These are phyloP conservation scores for Scolopax mira DNA, from an alignment of 2,113 vertebrate genomes.

Conservation along the genomic window DNA sequence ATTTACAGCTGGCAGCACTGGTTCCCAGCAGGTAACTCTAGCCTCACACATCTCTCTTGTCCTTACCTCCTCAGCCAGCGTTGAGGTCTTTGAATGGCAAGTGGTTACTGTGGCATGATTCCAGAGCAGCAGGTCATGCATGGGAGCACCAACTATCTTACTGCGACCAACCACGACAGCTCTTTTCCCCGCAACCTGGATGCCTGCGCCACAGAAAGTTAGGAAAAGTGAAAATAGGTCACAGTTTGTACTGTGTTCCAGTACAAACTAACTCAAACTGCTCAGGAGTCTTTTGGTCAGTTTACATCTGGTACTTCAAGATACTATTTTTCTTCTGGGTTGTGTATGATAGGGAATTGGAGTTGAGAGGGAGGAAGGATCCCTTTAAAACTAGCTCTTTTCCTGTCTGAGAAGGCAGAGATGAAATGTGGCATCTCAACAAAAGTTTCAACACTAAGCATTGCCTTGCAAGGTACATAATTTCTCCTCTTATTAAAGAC, in stretches of 20 bases:
- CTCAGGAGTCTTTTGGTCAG: background rate
- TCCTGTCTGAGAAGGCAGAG: background rate
- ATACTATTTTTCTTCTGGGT: background rate
- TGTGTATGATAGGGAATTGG: background rate
- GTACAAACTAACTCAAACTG: rapidly evolving
- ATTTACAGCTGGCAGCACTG: background rate
- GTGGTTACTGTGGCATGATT: slow-evolving; percentile 95
- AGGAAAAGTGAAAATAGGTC: background rate
- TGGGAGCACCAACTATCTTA: slow-evolving; percentile 96
- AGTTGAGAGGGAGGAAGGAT: background rate
- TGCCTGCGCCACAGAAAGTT: slow-evolving; percentile 70
- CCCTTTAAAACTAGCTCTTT: background rate
- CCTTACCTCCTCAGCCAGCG: slow-evolving; percentile 87
- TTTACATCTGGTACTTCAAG: background rate
- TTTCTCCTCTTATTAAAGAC: background rate
- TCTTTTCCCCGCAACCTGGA: slow-evolving; percentile 87
- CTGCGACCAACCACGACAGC: slow-evolving; percentile 95
- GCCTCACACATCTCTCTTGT: background rate
- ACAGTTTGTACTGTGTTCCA: background rate
- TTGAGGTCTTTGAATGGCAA: slow-evolving; percentile 91
- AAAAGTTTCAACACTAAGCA: background rate
- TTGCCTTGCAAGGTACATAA: background rate
- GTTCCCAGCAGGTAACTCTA: background rate
- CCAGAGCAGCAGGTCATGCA: slow-evolving; percentile 96
- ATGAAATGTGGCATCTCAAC: background rate